phyloP scores from a whole-genome alignment of 2,797 vertebrate genomes.

The Melanotaenia nigrans region DNA sequence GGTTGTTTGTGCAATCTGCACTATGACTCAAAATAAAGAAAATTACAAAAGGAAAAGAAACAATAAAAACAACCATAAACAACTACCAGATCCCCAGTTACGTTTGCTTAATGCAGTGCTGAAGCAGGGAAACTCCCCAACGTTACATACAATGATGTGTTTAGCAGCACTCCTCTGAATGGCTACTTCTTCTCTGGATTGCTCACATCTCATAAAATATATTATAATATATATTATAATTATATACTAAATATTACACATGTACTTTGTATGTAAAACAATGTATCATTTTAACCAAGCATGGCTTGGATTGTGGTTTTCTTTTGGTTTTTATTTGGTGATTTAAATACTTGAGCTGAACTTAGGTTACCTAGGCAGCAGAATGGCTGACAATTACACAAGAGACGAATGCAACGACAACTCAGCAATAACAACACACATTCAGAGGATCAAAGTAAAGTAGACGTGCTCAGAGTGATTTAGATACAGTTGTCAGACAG shows the following conservation, averaged over 20 bases:
- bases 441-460: slow-evolving; percentile 87
- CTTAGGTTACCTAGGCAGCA: slow-evolving; percentile 25
- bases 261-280: not conserved
- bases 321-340: not conserved
- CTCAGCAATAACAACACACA: slow-evolving; percentile 60
- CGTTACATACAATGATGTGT: not conserved
- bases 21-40: not conserved
- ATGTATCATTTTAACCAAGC: not conserved
- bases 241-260: not conserved
- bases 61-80: not conserved
- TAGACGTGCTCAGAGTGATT: slow-evolving; percentile 85
- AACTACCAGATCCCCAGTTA: not conserved
- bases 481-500: slow-evolving; percentile 95
- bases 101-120: not conserved
- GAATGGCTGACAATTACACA: slow-evolving; percentile 66
- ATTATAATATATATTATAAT: too few species aligned
- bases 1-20: not conserved
- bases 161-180: not conserved
- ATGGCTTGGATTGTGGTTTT: not conserved
- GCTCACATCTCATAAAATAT: not conserved
- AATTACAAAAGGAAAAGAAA: not conserved
- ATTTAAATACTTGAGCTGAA: slow-evolving; percentile 24
- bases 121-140: not conserved
- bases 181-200: not conserved
- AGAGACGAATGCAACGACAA: slow-evolving; percentile 64